A percentile compares a stretch with the other conserved stretches of the same genome.
Conservation (phyloP, 2,888 invertebrate genomes). For the Caenorhabditis imperialis region DNA sequence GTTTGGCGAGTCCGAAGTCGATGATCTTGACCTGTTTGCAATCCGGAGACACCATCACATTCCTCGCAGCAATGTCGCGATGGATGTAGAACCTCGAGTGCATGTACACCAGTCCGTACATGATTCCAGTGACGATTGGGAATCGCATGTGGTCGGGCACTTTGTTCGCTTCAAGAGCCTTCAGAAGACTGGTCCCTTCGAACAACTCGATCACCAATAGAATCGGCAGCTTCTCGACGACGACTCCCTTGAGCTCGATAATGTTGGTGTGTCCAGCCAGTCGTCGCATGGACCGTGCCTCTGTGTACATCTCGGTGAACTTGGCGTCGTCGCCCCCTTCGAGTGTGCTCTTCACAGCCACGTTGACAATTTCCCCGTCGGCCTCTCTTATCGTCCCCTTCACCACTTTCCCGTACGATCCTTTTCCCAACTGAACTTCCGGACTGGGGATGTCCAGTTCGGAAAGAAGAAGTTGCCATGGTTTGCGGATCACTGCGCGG, state of each 20-base stretch:
- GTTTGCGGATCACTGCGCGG: slow-evolving; percentile 1
- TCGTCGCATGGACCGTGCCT: slow-evolving; percentile 32
- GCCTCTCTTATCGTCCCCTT: slow-evolving; percentile 17
- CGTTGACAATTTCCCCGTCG: slow-evolving; percentile 2
- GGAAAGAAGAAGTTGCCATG: slow-evolving; percentile 21
- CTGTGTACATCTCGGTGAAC: slow-evolving; percentile 21
- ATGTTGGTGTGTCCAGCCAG: slow-evolving; percentile 28
- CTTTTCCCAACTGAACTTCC: slow-evolving; percentile 18
- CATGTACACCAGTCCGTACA: slow-evolving; percentile 31
- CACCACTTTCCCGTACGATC: slow-evolving; percentile 38
- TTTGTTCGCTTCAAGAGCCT: slow-evolving; percentile 9
- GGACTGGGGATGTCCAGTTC: slow-evolving; percentile 9
- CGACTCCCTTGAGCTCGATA: slow-evolving; percentile 33
- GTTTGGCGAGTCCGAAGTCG: slow-evolving; percentile 38
- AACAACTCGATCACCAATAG: slow-evolving; percentile 34
- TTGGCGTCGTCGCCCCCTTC: slow-evolving; percentile 1
- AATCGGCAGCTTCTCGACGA: slow-evolving; percentile 33
- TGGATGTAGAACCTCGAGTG: slow-evolving; percentile 31
- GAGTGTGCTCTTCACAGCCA: slow-evolving; percentile 21
- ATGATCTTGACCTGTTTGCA: slow-evolving; percentile 35
- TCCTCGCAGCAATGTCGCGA: slow-evolving; percentile 48
- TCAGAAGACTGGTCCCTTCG: slow-evolving; percentile 24
- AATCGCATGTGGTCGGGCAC: slow-evolving; percentile 13
- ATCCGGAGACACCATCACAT: slow-evolving; percentile 35
- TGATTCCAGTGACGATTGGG: slow-evolving; percentile 23